Base-by-base conservation (phyloP, 2,113 vertebrate species). In the Candoia aspera region DNA sequence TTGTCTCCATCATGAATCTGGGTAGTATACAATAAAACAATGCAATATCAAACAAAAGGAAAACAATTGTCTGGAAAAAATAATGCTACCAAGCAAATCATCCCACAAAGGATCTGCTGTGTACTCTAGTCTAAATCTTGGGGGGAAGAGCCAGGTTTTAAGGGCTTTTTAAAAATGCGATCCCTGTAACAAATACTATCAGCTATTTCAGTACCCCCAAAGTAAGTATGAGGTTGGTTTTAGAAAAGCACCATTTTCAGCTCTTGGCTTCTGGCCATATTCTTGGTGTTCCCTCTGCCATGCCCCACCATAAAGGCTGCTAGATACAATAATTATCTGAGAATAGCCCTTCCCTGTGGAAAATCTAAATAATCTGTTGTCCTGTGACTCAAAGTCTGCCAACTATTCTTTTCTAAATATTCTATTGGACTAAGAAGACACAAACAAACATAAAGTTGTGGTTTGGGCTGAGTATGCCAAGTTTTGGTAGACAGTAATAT, bases 401-500 rank as follows among this genome's bases (percentile, higher is more conserved):
- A 94, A 96, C 93, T 93, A 93, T 95, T 92, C 95, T 97, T 96
- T 96, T 90, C 92, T 96, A 95, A 8, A 9, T 60, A 24, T 24
- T 60, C 94, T 94, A 95, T 96, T 96, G 95, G 92, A 95, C 95
- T 96, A 96, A 97, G 53, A 24, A 60, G 62, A 91, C 87, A 95
- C 96, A 97, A 97, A 96, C 93, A 95, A 97, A 96, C 93, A 92
- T 96, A 97, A 92, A 96, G 95, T 95, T 96, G 95, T 93, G 95
- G 85, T 95, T 95, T 95, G 87, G 92, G 83, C 87, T 60, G 68
- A 92, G 85, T 93, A 96, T 94, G 96, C 96, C 95, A 96, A 95
- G 93, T 96, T 95, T 96, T 94, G 0, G 54, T 96, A 95, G 90
- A 60, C 59, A 60, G 24, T 60, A 93, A 93, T 88, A 21, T 90